Evolutionary conservation across 2,113 vertebrate species (phyloP), one percentile per base, ranked within the genome.

Genomic region (Gallinago paraguaiae): DNA sequence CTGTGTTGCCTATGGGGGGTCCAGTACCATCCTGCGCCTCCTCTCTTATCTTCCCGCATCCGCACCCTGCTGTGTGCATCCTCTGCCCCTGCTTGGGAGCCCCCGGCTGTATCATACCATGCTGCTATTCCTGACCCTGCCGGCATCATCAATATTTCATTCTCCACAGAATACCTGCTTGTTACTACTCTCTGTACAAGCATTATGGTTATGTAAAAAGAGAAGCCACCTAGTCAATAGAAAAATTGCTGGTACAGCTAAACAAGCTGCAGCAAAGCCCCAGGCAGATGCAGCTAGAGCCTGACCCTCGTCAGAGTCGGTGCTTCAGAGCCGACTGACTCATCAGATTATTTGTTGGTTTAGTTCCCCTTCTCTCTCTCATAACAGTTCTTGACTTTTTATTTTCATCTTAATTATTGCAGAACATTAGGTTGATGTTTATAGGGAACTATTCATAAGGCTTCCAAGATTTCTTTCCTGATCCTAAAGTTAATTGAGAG

Each of bases 91-190:
- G 46, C 69, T 11, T 25, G 57, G 51, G 25, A n/a, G 25, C 10
- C 45, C 57, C 17, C 30, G 15, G 22, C 37, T 78, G 3, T 61
- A 17, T 48, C 24, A 1, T 7, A 12, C 53, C 0, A 0, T 41
- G 65, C 50, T 0, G 0, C 51, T 41, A 2, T 46, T 86, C 37
- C 31, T 2, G 0, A 4, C 46, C 2, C 5, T 3, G 0, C 70
- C 2, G 2, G 37, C 13, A 9, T 76, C 45, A 50, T 76, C 59
- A 23, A 0, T 31, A 11, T 69, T 57, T 61, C 41, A 30, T 86
- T 39, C 63, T 60, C 30, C 4, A 1, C 4, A 16, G 61, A 68
- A 19, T 16, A 57, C 57, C 78, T 69, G 50, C 63, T 75, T 88
- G 79, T 60, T 82, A 24, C 17, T 68, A 1, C 78, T 59, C n/a